Evolutionary conservation across 2,888 invertebrate species (phyloP).

Genomic region (Sialis lutaria): DNA sequence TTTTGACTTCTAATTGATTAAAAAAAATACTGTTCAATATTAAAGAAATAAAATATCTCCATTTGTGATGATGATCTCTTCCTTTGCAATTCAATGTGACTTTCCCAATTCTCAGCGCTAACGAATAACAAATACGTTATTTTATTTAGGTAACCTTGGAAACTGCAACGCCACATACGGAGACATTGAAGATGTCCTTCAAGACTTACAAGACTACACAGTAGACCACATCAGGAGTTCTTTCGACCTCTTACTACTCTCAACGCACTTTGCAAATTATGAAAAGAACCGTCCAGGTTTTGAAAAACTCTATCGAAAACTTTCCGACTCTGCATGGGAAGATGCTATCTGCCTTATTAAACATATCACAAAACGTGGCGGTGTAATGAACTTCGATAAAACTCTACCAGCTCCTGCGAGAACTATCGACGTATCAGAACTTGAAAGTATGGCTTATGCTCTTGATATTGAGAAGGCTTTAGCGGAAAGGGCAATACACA

Average conservation of each 20-base stretch:
- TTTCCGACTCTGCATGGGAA: conserved; percentile 60
- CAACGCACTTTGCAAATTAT: conserved; percentile 61
- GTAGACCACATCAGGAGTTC: conserved; percentile 53
- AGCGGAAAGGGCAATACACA: conserved; percentile 44
- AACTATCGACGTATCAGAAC: conserved; percentile 33
- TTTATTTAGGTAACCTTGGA: conserved; percentile 7
- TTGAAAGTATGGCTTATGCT: conserved; percentile 54
- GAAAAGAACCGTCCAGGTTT: conserved; percentile 61
- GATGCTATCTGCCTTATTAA: conserved; percentile 60
- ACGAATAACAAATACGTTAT: not conserved
- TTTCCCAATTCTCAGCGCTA: too few relatives aligned
- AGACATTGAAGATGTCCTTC: conserved; percentile 30
- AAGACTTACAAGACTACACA: conserved; percentile 34
- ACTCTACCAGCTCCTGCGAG: conserved; percentile 15
- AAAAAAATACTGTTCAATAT: too few relatives aligned
- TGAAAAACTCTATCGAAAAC: conserved; percentile 49
- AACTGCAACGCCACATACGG: conserved; percentile 48
- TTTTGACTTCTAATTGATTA: too few relatives aligned
- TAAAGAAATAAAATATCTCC: too few relatives aligned
- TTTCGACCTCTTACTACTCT: conserved; percentile 55
- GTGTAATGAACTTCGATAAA: conserved; percentile 34
- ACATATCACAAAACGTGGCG: conserved; percentile 57
- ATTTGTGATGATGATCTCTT: too few relatives aligned
- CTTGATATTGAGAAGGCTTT: conserved; percentile 59
- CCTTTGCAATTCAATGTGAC: too few relatives aligned